These are phyloP conservation scores for Nyctibius grandis DNA, from an alignment of 2,797 vertebrate species.

Conservation along the genomic window DNA sequence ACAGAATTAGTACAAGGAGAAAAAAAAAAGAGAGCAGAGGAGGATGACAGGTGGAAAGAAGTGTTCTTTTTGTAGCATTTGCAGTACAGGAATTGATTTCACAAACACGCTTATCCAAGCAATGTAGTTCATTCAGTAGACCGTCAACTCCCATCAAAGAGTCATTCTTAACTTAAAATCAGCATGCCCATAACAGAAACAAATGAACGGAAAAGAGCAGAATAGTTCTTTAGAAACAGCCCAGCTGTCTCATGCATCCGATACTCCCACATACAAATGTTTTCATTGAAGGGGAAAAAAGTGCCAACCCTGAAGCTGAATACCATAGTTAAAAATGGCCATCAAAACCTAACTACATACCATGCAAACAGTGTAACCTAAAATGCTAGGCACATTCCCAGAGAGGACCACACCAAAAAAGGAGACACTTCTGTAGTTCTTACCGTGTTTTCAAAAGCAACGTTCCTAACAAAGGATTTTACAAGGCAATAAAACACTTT, in stretches of 20 bases:
- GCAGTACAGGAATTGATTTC: conserved; percentile 57
- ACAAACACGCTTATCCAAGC: conserved; percentile 26
- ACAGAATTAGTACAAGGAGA: neutral
- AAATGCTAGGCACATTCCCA: neutral
- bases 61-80: conserved; percentile 27
- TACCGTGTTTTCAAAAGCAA: neutral
- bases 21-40: neutral
- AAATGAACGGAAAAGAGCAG: conserved; percentile 63
- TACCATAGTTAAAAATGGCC: conserved; percentile 1
- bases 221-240: conserved; percentile 56
- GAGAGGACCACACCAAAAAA: neutral
- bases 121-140: conserved; percentile 42
- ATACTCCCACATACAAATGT: conserved; percentile 46
- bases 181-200: conserved; percentile 26
- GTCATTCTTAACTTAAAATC: conserved; percentile 48
- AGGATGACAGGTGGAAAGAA: conserved; percentile 49
- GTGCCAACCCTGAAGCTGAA: conserved; percentile 5
- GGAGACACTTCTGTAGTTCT: neutral
- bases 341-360: neutral
- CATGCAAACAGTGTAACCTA: neutral
- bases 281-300: conserved; percentile 18
- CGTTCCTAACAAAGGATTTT: neutral
- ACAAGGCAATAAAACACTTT: conserved; percentile 19
- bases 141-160: conserved; percentile 41
- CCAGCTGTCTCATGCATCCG: conserved; percentile 47